Evolutionary conservation across 2,888 invertebrate genomes (phyloP).

Genomic region (Poecilus cupreus): DNA sequence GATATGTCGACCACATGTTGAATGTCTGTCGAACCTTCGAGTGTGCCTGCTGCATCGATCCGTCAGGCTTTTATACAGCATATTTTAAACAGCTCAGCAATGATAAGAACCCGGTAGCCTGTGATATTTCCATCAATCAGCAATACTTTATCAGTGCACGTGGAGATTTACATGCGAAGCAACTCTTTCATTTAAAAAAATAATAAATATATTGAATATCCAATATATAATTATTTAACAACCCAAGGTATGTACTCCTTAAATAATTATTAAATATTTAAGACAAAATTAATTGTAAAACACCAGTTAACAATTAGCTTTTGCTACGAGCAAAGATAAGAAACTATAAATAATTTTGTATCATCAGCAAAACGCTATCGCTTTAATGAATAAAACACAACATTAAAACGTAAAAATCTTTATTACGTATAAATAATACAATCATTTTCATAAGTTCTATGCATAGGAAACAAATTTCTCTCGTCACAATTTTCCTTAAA

Average conservation of each 20-base stretch:
- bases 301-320: no score
- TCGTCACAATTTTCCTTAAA: background rate
- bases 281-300: no score
- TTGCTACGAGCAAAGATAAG: no score
- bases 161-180: background rate
- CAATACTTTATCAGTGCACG: constrained; percentile 26
- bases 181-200: background rate
- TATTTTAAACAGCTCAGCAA: constrained; percentile 28
- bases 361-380: no score
- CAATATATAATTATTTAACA: no score
- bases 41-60: constrained; percentile 3
- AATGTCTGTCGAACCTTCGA: constrained; percentile 53
- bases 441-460: background rate
- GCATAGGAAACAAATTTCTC: background rate
- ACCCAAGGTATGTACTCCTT: no score
- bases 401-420: background rate
- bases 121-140: background rate
- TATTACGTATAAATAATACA: background rate
- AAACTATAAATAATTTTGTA: no score
- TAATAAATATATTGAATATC: no score
- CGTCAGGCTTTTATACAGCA: constrained; percentile 22
- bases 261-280: no score
- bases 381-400: background rate
- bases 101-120: background rate
- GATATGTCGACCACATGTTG: constrained; percentile 52